Percentiles rank a stretch among this genome's conserved stretches.
Evolutionary conservation across 2,113 vertebrate species (phyloP).

Genomic region (Craseonycteris thonglongyai): DNA sequence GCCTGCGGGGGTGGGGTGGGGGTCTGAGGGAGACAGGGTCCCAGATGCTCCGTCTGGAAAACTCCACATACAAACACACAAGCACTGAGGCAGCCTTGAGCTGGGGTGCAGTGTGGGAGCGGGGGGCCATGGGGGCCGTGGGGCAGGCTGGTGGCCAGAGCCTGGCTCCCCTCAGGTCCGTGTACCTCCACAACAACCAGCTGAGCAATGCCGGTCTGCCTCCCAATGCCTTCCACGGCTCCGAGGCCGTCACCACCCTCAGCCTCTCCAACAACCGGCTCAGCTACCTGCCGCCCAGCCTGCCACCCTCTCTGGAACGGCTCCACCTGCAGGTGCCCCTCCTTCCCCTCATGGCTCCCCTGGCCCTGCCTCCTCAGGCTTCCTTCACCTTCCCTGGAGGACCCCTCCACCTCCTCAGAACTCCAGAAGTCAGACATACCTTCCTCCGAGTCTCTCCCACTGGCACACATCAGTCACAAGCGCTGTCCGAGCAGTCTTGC

Average conservation of each 20-base stretch:
- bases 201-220: constrained; percentile 72
- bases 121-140: fast-evolving
- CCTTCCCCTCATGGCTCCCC: fast-evolving
- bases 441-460: background rate
- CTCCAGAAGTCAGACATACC: background rate
- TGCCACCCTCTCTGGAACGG: constrained; percentile 61
- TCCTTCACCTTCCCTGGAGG: background rate
- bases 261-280: constrained; percentile 76
- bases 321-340: constrained; percentile 74
- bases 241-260: constrained; percentile 63
- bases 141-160: background rate
- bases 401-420: background rate
- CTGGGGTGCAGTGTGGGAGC: background rate
- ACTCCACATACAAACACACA: background rate
- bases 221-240: constrained; percentile 62
- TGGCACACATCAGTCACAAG: background rate
- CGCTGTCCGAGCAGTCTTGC: background rate
- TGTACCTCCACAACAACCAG: constrained; percentile 78
- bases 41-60: background rate
- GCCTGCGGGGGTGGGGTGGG: background rate
- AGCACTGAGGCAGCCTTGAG: background rate
- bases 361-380: fast-evolving
- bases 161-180: constrained; percentile 64
- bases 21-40: background rate
- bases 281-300: constrained; percentile 67